Base-by-base conservation (phyloP, 2,113 vertebrate species). In the Falco punctatus region DNA sequence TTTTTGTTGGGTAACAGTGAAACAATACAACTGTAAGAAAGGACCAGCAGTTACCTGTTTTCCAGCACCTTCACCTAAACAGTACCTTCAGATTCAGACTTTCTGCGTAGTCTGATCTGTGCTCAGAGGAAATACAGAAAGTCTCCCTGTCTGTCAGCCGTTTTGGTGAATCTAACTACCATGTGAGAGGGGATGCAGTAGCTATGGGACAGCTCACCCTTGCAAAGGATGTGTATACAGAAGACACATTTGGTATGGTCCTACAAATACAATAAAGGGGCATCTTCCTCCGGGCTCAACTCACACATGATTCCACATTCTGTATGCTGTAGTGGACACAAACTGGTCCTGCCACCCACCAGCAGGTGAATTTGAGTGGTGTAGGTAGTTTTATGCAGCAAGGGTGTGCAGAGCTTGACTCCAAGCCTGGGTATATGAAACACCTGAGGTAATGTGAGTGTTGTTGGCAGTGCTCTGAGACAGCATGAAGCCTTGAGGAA, bases 281-380 rank as follows among this genome's bases (percentile, higher is more conserved):
- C 0, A 2, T n/a, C 6, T 74, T 67, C 28, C 10, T 81, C 9
- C 35, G 11, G 33, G 14, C 30, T 59, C 46, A 79, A 5, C 8
- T 88, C 7, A 12, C 13, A 54, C 11, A 18, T 32, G 4, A 49
- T 86, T 70, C 20, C 12, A 19, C 1, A 1, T 46, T 91, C 38
- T 32, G 59, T 59, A 42, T 5, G 10, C 10, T 1, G 0, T 16
- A 27, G 8, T 11, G 7, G 35, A 48, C 26, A 42, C 0, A 9
- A 42, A 69, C 8, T 44, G 4, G 3, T 59, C 19, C 32, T 73
- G 33, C 22, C 6, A 9, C 17, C 70, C n/a, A 61, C 17, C 7
- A 69, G 26, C n/a, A 73, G 55, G 40, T 30, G 20, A 61, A 61
- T 59, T 66, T 40, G 48, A 83, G 57, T 21, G 28, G 6, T 22